Base-by-base conservation (phyloP, 2,797 vertebrate species). In the Micropoecilia bifurca region DNA sequence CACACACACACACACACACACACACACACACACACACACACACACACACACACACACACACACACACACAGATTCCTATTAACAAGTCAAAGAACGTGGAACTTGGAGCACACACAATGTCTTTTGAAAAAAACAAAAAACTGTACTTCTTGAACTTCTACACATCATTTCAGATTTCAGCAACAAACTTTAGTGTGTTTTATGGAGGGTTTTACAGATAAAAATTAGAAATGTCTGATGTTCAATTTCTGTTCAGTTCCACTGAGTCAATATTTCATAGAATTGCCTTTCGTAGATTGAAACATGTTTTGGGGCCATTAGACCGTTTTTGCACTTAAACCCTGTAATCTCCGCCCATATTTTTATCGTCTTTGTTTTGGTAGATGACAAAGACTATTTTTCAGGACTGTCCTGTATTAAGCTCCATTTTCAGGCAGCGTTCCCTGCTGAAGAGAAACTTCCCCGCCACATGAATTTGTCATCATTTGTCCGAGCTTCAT, bases 11-110 rank as follows among this genome's bases (percentile, higher is more conserved):
- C 33, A 50, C 20, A 2, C 20, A 50, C 48, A 46, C 30, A 33
- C 77, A 80, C 71, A 73, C 68, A 68, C 36, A 39, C 36, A 39
- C 36, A 39, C 36, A 39, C 36, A 39, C 36, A 39, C 36, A 39
- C 36, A 39, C 36, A 39, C 36, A 39, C 36, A 39, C 36, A 39
- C 36, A 50, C 20, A 2, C 20, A 50, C 48, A 46, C 39, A 39
- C 39, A 39, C 39, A 39, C 39, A 41, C 39, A 41, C 39, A 68
- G 36, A 73, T 80, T 30, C 39, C 47, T 50, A 68, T 85, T 66
- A 80, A 82, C 78, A 84, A 83, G 85, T 91, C 80, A 90, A 84
- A 41, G 36, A 68, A 36, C 20, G 33, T 63, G 30, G 3, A 28
- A 22, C 36, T 68, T 68, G 36, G 20, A 68, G 36, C 63, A 68